Conservation (phyloP, 2,113 vertebrate genomes). For the Vidua macroura region DNA sequence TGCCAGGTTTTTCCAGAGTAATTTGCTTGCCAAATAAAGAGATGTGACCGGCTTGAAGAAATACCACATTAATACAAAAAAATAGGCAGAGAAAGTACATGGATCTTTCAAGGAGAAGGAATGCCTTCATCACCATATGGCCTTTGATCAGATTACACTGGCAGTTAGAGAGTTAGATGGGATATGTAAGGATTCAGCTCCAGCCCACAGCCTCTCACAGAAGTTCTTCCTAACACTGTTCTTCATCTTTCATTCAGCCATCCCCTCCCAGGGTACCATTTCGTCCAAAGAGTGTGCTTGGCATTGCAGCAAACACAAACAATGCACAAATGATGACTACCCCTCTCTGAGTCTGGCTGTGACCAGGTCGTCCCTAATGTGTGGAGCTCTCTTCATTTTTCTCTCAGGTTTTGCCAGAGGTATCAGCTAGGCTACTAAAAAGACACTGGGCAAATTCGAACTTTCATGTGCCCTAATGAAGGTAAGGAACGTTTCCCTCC, state of each 20-base stretch:
- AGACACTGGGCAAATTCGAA: neutral
- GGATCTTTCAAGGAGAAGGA: neutral
- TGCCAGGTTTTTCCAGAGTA: neutral
- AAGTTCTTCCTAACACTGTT: neutral
- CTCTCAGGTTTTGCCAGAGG: neutral
- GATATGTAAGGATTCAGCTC: neutral
- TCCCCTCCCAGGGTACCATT: neutral
- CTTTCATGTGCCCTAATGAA: neutral
- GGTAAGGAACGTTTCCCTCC: neutral
- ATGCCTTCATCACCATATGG: neutral
- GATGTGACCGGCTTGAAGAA: neutral
- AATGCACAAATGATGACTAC: rapidly evolving
- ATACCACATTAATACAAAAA: neutral
- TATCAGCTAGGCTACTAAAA: neutral
- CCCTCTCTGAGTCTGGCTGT: neutral
- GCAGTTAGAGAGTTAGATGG: neutral
- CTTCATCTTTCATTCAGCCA: neutral
- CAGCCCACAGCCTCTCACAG: neutral
- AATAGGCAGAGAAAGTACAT: neutral
- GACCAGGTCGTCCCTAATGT: rapidly evolving
- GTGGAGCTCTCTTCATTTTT: neutral
- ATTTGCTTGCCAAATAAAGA: neutral
- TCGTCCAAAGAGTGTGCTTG: neutral
- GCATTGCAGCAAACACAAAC: neutral
- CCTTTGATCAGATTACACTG: neutral